Evolutionary conservation across 2,797 vertebrate genomes (phyloP).

Genomic region (Manis crassicaudata): DNA sequence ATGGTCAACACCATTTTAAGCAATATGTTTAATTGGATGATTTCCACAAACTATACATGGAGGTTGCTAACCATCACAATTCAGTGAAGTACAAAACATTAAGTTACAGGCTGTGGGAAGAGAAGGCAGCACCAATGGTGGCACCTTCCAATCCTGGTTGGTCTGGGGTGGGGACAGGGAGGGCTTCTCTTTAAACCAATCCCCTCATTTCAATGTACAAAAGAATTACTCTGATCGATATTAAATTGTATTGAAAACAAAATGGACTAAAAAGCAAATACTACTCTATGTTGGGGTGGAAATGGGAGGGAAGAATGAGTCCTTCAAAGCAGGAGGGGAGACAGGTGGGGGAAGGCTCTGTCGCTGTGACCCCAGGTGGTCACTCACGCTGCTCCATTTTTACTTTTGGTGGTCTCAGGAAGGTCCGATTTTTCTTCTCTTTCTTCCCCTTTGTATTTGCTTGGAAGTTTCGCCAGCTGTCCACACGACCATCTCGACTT

Average conservation of each 20-base stretch:
- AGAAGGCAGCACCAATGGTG: conserved; percentile 66
- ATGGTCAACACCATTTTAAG: conserved; percentile 70
- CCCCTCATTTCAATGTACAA: conserved; percentile 84
- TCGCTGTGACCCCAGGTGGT: conserved; percentile 73
- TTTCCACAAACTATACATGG: conserved; percentile 81
- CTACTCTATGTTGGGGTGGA: conserved; percentile 84
- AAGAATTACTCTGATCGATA: conserved; percentile 86
- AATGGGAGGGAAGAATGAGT: conserved; percentile 80
- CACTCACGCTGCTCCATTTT: conserved; percentile 99
- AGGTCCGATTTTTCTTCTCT: conserved; percentile 97
- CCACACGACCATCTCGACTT: conserved; percentile 97
- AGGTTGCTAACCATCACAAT: conserved; percentile 82
- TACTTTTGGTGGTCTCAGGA: conserved; percentile 98
- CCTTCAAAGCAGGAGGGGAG: conserved; percentile 84
- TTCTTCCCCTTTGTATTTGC: conserved; percentile 95
- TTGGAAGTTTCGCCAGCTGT: conserved; percentile 99
- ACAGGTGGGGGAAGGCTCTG: conserved; percentile 34
- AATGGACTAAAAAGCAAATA: conserved; percentile 87
- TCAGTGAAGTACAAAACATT: conserved; percentile 87
- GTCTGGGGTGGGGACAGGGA: conserved; percentile 58
- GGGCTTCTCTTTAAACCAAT: conserved; percentile 75
- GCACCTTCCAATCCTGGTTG: conserved; percentile 80
- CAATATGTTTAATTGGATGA: conserved; percentile 77
- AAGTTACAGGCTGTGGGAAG: conserved; percentile 84
- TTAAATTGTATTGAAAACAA: conserved; percentile 87